These are phyloP conservation scores for Calonectris borealis DNA, from an alignment of 2,113 vertebrate species.

Conservation along the genomic window DNA sequence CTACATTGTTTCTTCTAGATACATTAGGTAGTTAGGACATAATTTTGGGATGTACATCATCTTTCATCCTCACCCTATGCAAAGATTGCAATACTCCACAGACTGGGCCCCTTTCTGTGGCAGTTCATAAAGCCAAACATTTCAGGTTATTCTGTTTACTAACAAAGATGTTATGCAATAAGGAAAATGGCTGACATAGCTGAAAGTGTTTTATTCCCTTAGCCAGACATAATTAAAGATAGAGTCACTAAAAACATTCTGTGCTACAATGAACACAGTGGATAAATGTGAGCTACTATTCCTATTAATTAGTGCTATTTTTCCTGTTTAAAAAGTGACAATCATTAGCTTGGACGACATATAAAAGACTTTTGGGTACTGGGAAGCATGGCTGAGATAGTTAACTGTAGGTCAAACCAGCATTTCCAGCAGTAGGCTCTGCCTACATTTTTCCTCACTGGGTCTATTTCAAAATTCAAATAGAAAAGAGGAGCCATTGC, in stretches of 20 bases:
- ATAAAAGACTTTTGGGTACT: neutral
- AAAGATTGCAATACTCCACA: neutral
- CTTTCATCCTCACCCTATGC: neutral
- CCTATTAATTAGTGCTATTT: neutral
- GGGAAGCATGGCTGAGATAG: neutral
- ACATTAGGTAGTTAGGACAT: neutral
- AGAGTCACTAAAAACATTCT: neutral
- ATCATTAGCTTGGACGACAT: neutral
- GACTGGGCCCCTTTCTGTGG: neutral
- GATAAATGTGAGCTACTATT: neutral
- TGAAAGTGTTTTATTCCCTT: neutral
- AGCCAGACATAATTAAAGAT: neutral
- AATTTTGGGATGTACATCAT: neutral
- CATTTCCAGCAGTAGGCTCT: neutral
- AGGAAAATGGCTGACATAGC: neutral
- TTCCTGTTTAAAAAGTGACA: neutral
- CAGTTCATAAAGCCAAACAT: neutral
- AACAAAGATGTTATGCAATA: neutral
- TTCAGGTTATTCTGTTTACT: neutral
- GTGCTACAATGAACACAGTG: neutral
- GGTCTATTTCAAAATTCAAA: neutral
- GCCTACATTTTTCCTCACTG: neutral
- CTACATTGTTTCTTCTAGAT: neutral
- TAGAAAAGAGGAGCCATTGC: neutral
- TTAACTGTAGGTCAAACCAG: neutral